Base-by-base conservation (phyloP, 2,888 invertebrate genomes). In the Hipparchia semele region DNA sequence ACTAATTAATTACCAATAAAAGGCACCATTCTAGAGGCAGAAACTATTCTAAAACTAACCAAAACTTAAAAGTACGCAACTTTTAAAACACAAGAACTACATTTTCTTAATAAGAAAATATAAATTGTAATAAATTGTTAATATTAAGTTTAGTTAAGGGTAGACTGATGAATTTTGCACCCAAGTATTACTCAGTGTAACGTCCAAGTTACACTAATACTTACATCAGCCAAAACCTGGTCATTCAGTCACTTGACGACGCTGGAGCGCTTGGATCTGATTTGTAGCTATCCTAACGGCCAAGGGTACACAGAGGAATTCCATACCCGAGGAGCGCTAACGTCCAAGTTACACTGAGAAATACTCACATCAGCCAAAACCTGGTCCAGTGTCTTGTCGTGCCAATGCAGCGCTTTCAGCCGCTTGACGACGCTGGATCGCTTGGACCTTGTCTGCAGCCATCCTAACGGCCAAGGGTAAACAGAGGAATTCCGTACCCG, bases 391-490 rank as follows among this genome's bases (percentile, higher is more conserved):
- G 95, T 95, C 89, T 98, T 97, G 68, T 96, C 95, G 65, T 96
- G 95, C 98, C 98, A 99, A 60, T 97, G 96, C 74, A 97, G 94
- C 0, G 97, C 96, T 77, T 95, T 96, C 9, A 99, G 91, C 76
- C 96, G 94, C 77, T 96, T 96, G 7, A 95, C 92, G 0, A 98
- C 95, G 77, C 95, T 92, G 79, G 94, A 94, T 61, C 96, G 94
- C 84, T 98, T 98, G 58, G 95, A 94, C 88, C 96, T 95, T 1
- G 98, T 98, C 83, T 99, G 95, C 54, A 98, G 90, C 83, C 95
- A 94, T 84, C 97, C 98, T 5, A 99, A 89, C 0, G 99, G 99
- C 97, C 98, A 99, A 0, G 98, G 98, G 91, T 98, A 98, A 2
- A 98, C 97, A 0, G 97, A 97, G 0, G 98, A 98, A 88, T 60